Conservation (phyloP, 2,888 invertebrate genomes). For the Melieria crassipennis region DNA sequence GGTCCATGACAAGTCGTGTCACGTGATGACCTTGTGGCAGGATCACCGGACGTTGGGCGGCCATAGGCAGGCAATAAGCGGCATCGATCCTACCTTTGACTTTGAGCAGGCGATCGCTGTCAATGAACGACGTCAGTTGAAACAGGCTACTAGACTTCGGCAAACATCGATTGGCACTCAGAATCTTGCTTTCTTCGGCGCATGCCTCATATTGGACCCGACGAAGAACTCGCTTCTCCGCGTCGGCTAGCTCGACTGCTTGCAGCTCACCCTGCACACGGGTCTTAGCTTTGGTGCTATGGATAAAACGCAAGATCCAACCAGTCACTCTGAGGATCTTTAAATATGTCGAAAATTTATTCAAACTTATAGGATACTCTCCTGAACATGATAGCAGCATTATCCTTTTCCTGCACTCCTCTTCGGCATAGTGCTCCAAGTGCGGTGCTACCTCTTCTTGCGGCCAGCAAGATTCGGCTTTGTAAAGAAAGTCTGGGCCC, state of each 20-base stretch:
- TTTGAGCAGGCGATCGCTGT: conserved; percentile 10
- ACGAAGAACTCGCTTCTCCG: neutral
- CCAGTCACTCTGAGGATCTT: neutral
- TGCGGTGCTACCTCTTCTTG: neutral
- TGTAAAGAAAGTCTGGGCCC: conserved; percentile 28
- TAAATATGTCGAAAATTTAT: conserved; percentile 1
- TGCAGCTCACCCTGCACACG: neutral
- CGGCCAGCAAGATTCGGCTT: conserved; percentile 7
- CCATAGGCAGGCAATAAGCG: conserved; percentile 8
- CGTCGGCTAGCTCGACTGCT: neutral
- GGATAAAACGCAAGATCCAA: neutral
- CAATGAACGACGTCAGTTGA: too few relatives aligned
- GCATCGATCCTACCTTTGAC: conserved; percentile 31
- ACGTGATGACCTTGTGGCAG: conserved; percentile 2
- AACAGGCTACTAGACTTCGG: neutral
- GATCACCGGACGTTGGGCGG: too few relatives aligned
- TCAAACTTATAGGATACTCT: conserved; percentile 12
- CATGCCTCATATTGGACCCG: neutral
- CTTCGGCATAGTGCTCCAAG: neutral
- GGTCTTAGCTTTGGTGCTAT: neutral
- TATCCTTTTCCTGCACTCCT: neutral
- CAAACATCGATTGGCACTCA: neutral
- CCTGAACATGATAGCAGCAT: neutral
- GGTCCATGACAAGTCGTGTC: neutral
- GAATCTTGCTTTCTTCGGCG: too few relatives aligned